Percentiles rank a stretch among this genome's conserved stretches.
These are phyloP conservation scores for Dromaius novaehollandiae DNA, from an alignment of 2,113 vertebrate species.

Conservation along the genomic window DNA sequence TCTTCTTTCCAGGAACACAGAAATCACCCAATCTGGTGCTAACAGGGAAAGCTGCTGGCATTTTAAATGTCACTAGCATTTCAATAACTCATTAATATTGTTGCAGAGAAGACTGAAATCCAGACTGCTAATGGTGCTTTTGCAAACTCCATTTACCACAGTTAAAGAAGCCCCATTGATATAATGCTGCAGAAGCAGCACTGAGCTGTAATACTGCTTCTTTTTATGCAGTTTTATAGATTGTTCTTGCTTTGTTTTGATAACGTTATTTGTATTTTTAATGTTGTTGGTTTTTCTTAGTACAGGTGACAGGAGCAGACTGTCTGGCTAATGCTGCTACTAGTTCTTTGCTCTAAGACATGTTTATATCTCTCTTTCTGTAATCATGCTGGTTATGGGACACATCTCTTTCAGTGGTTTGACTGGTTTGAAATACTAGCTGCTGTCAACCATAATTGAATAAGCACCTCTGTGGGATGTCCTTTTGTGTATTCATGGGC, in stretches of 20 bases:
- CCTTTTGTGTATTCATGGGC: background rate
- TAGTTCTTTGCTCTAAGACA: background rate
- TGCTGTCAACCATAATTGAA: background rate
- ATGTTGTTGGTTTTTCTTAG: background rate
- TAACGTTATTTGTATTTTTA: background rate
- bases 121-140: background rate
- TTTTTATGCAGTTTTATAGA: background rate
- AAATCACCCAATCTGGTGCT: background rate
- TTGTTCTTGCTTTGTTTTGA: background rate
- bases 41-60: background rate
- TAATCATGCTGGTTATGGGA: background rate
- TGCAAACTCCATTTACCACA: background rate
- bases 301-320: background rate
- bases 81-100: background rate
- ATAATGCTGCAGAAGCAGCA: fast-evolving
- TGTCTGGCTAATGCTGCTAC: background rate
- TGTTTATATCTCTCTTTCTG: background rate
- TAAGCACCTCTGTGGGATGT: background rate
- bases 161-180: background rate
- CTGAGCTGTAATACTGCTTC: background rate
- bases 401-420: background rate
- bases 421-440: background rate
- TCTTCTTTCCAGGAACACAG: background rate
- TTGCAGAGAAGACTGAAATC: background rate
- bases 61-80: conserved; percentile 7